A percentile compares a stretch with the other conserved stretches of the same genome.
These are phyloP conservation scores for Cerastis rubricosa DNA, from an alignment of 2,888 invertebrate genomes.

Conservation along the genomic window DNA sequence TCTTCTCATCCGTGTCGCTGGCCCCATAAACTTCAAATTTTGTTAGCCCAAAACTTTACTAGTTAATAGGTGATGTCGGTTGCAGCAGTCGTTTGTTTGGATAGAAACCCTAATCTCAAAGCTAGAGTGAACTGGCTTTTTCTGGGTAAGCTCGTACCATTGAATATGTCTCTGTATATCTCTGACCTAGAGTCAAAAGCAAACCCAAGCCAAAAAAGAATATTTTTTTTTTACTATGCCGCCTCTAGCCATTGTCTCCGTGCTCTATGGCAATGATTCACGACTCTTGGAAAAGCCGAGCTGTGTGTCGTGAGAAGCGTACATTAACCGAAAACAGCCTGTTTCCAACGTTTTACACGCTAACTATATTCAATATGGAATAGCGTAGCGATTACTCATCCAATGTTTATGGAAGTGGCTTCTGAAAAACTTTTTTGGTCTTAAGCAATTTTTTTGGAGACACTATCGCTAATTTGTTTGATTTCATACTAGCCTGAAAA, in stretches of 20 bases:
- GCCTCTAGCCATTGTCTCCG: neutral
- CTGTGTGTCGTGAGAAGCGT: slow-evolving; percentile 76
- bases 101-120: too few species aligned
- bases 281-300: slow-evolving; percentile 48
- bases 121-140: too few species aligned
- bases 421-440: slow-evolving; percentile 30
- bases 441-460: neutral
- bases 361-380: slow-evolving; percentile 67
- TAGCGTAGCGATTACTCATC: slow-evolving; percentile 56
- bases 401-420: slow-evolving; percentile 64
- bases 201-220: too few species aligned
- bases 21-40: too few species aligned
- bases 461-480: neutral
- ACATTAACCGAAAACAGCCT: slow-evolving; percentile 77
- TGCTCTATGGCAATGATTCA: slow-evolving; percentile 50
- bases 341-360: slow-evolving; percentile 81
- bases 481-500: neutral
- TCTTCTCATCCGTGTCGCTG: too few species aligned
- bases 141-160: too few species aligned
- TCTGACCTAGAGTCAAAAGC: too few species aligned
- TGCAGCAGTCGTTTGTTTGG: too few species aligned
- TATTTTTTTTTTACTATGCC: too few species aligned
- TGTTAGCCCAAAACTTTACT: too few species aligned
- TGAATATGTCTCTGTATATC: too few species aligned
- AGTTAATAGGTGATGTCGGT: too few species aligned